Evolutionary conservation across 2,797 vertebrate species (phyloP).

Genomic region (Enteromius anoplus): DNA sequence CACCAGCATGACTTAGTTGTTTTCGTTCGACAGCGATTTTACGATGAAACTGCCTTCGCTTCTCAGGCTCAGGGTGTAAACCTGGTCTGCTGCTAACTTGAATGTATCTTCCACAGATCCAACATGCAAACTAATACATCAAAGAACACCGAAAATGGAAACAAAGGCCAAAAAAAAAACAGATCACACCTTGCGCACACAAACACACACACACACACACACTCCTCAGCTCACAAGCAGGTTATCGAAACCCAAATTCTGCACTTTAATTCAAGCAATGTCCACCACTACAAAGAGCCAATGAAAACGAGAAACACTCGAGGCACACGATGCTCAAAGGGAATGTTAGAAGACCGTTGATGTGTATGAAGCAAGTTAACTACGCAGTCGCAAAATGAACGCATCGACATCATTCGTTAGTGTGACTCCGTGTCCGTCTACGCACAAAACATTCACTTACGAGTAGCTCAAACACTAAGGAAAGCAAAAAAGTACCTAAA

Average conservation of each 20-base stretch:
- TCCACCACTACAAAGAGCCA: constrained; percentile 75
- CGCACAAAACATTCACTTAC: constrained; percentile 61
- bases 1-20: constrained; percentile 15
- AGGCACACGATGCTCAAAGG: constrained; percentile 63
- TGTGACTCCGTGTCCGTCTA: constrained; percentile 64
- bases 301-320: constrained; percentile 64
- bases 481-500: constrained; percentile 47
- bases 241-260: constrained; percentile 62
- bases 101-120: constrained; percentile 75
- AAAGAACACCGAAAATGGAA: constrained; percentile 62
- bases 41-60: constrained; percentile 57
- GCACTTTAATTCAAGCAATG: constrained; percentile 77
- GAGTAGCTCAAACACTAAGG: constrained; percentile 59
- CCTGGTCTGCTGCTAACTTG: constrained; percentile 67
- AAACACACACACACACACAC: not conserved
- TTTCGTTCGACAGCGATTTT: constrained; percentile 52
- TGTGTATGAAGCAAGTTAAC: constrained; percentile 51
- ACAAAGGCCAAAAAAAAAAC: constrained; percentile 46
- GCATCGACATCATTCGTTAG: constrained; percentile 61
- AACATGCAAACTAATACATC: constrained; percentile 70
- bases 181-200: constrained; percentile 38
- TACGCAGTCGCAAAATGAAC: constrained; percentile 61
- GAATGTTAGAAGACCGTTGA: constrained; percentile 58
- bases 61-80: constrained; percentile 59
- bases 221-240: constrained; percentile 53